Evolutionary conservation across 2,113 vertebrate genomes (phyloP).

Genomic region (Taurulus bubalis): DNA sequence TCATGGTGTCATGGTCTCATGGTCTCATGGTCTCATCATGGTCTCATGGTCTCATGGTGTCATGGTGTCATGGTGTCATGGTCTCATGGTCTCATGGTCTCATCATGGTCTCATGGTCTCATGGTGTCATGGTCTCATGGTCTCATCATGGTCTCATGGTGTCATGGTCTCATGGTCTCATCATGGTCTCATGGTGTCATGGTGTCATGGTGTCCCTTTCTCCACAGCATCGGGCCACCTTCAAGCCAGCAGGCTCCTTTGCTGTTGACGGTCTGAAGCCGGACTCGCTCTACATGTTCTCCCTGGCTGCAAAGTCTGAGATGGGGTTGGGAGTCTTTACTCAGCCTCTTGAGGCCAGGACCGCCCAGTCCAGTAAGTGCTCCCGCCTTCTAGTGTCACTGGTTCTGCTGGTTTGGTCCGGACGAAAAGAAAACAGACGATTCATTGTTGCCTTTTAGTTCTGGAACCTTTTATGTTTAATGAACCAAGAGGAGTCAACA

Average conservation of each 20-base stretch:
- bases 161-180: no score
- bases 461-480: not conserved
- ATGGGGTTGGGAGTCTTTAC: slow-evolving; percentile 93
- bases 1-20: no score
- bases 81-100: no score
- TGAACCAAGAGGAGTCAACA: not conserved
- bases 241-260: slow-evolving; percentile 89
- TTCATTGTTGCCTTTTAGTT: not conserved
- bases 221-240: slow-evolving; percentile 87
- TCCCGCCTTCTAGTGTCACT: not conserved
- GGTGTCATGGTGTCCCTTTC: slow-evolving; percentile 17
- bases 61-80: no score
- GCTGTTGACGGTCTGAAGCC: slow-evolving; percentile 93
- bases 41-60: no score
- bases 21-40: no score
- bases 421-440: not conserved
- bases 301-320: slow-evolving; percentile 91
- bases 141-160: no score
- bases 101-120: no score
- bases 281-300: slow-evolving; percentile 91
- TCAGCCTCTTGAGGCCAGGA: slow-evolving; percentile 87
- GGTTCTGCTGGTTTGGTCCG: not conserved
- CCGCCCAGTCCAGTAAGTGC: slow-evolving; percentile 96
- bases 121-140: no score
- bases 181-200: no score